A percentile compares a stretch with the other conserved stretches of the same genome.
These are phyloP conservation scores for Caerostris extrusa DNA, from an alignment of 1,140 invertebrate species.

Conservation along the genomic window DNA sequence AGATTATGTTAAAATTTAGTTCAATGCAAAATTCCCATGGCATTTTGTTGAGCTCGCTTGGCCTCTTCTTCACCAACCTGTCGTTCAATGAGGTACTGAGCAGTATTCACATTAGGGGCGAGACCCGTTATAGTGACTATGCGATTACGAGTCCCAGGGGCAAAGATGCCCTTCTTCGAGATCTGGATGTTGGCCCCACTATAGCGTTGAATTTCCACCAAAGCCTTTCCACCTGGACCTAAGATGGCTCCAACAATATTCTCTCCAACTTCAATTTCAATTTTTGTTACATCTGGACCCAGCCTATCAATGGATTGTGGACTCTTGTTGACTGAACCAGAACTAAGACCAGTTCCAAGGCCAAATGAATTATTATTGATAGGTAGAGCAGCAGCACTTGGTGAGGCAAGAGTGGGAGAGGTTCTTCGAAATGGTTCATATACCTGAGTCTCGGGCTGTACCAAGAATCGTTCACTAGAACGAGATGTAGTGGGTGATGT, in stretches of 20 bases:
- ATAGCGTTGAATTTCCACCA: constrained; percentile 97
- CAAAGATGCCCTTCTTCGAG: constrained; percentile 98
- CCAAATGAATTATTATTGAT: constrained; percentile 89
- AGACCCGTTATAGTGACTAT: constrained; percentile 97
- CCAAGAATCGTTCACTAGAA: constrained; percentile 73
- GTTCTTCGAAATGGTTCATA: constrained; percentile 78
- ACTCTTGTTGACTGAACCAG: constrained; percentile 86
- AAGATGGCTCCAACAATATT: constrained; percentile 97
- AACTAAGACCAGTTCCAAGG: constrained; percentile 85
- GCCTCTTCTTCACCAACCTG: constrained; percentile 96
- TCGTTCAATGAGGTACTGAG: constrained; percentile 96
- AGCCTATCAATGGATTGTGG: constrained; percentile 86
- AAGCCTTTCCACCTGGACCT: constrained; percentile 95
- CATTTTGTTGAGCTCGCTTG: constrained; percentile 93
- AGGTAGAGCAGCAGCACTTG: constrained; percentile 81
- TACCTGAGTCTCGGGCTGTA: constrained; percentile 74
- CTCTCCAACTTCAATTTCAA: constrained; percentile 93
- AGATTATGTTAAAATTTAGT: constrained; percentile 25
- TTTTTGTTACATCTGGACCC: constrained; percentile 88
- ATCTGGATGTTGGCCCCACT: constrained; percentile 98
- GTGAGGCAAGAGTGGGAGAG: constrained; percentile 82
- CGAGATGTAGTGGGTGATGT: constrained; percentile 63
- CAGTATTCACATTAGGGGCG: constrained; percentile 91
- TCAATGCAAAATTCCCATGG: constrained; percentile 78
- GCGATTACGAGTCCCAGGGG: constrained; percentile 96